Evolutionary conservation across 2,113 vertebrate species (phyloP), one percentile per base, ranked within the genome.

Genomic region (Sturnira hondurensis): DNA sequence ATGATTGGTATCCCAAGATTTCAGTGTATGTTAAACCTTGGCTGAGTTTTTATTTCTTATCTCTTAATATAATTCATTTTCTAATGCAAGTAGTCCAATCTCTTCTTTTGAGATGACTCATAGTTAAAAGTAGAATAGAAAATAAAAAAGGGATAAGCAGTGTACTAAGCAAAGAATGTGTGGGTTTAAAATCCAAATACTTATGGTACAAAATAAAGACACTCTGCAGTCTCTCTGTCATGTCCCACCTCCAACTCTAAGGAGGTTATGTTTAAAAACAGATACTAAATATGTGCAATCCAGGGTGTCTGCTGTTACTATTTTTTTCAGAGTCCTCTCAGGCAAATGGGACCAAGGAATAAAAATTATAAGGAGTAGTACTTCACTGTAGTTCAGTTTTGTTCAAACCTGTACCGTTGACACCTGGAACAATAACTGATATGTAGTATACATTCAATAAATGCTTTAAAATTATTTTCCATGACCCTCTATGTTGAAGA

Each of bases 11-110:
- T 86, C 52, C 56, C 16, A 70, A 56, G 56, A 95, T 92, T 70
- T 84, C n/a, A 80, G 50, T 81, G n/a, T 58, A 74, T 41, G 14
- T n/a, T 20, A 94, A 93, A 94, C 24, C 52, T 63, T 81, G 58
- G 89, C 76, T 95, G 38, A 82, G 54, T 41, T 86, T 91, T 93
- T 58, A 47, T 86, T 95, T 96, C 54, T 95, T 95, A 94, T 95
- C 73, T 88, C 16, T 90, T 77, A 78, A 31, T 78, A 83, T 86
- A 78, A 93, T 77, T 95, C 41, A 82, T 94, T 73, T 93, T 70
- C 71, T 91, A 89, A 96, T 50, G 52, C 43, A 80, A 86, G 22
- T 80, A 85, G 19, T 5, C 38, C 19, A 84, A 10, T 47, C 17
- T 70, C 70, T 91, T 19, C 38, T 67, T 88, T 76, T 26, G 7